phyloP scores from a whole-genome alignment of 2,888 invertebrate genomes.

The Hyposoter didymator region DNA sequence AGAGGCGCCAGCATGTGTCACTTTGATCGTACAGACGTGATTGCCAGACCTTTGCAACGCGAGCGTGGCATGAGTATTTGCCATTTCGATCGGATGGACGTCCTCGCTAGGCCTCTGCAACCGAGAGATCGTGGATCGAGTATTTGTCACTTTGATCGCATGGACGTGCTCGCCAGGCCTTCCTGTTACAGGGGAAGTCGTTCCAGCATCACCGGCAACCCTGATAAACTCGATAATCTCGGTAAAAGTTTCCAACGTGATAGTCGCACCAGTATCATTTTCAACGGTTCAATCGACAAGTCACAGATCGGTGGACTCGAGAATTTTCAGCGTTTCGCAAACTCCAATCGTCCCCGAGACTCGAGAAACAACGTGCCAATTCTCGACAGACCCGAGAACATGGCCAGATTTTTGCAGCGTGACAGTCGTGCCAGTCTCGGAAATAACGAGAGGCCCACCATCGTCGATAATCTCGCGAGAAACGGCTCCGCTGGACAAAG shows the following conservation, averaged over 20 bases:
- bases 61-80: constrained; percentile 77
- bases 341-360: constrained; percentile 46
- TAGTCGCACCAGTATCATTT: constrained; percentile 67
- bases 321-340: constrained; percentile 37
- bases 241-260: constrained; percentile 68
- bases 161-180: constrained; percentile 70
- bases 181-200: constrained; percentile 71
- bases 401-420: constrained; percentile 64
- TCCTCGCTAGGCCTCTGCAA: constrained; percentile 71
- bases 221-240: constrained; percentile 72
- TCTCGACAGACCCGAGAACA: constrained; percentile 69
- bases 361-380: constrained; percentile 65
- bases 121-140: constrained; percentile 75
- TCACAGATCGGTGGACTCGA: constrained; percentile 43
- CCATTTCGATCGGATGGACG: constrained; percentile 76
- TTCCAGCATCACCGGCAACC: constrained; percentile 73
- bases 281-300: constrained; percentile 60
- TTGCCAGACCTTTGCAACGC: constrained; percentile 74
- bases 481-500: constrained; percentile 47
- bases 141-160: constrained; percentile 76
- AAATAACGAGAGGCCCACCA: constrained; percentile 51
- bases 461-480: constrained; percentile 54
- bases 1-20: constrained; percentile 77
- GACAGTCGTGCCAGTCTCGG: constrained; percentile 64
- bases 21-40: constrained; percentile 75